Evolutionary conservation across 2,888 invertebrate species (phyloP), one percentile per base, ranked within the genome.

Genomic region (Torymus aiolomorphi): DNA sequence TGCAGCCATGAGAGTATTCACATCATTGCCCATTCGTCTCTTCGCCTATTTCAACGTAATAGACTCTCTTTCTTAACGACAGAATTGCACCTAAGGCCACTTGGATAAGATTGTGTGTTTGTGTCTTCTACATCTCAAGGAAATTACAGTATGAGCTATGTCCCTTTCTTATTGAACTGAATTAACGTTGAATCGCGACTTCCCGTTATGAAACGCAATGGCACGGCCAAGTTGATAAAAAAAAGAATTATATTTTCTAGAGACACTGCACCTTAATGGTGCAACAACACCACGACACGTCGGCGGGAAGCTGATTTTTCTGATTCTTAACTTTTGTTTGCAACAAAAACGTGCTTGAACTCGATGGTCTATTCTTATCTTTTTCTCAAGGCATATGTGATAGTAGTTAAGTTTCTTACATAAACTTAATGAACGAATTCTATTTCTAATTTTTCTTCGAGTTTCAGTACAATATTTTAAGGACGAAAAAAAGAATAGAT

Each of bases 1-100:
- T 51, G 16, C 42, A 69, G 57, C 51, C 66, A 42, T 42, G 42
- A 11, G n/a, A 56, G 59, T 57, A n/a, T 69, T 42, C 12, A 18
- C 11, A 52, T 12, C 42, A 73, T 49, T 57, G 31, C 62, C 61
- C 5, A 31, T 67, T 20, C 63, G 51, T 18, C 18, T 70, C 20
- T 57, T 65, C n/a, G 65, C 78, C 54, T 51, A 73, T 62, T 65
- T 20, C 57, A 67, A 62, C 54, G 24, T 67, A 54, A 72, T 74
- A 20, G 51, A 63, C 62, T 56, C 63, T 76, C 61, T 79, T 18
- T 71, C 71, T 66, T 66, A 76, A 78, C 16, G 78, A 77, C 71
- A 79, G 31, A 80, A 82, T 82, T 82, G 81, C 81, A 82, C 81
- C 80, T 80, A 83, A 84, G 84, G 84, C 82, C 84, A 84, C 82